Percentiles rank a stretch among this genome's conserved stretches.
Evolutionary conservation across 2,888 invertebrate genomes (phyloP).

Genomic region (Synergus umbraculus): DNA sequence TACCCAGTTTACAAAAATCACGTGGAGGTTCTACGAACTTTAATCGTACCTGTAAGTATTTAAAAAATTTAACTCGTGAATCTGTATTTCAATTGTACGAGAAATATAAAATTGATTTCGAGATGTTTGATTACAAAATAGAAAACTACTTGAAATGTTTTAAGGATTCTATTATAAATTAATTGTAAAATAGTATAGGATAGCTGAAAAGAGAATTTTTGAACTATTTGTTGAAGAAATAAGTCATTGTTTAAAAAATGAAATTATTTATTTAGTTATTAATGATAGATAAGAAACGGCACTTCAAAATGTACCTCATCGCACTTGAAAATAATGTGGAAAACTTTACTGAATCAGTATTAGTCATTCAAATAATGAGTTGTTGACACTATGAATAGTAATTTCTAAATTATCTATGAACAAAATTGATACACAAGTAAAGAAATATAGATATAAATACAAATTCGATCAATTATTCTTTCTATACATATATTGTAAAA

Average conservation of each 20-base stretch:
- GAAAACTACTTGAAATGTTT: conserved; percentile 67
- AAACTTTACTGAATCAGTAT: conserved; percentile 14
- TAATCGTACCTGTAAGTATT: conserved; percentile 69
- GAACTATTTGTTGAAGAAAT: conserved; percentile 36
- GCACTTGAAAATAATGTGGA: conserved; percentile 11
- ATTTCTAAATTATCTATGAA: neutral
- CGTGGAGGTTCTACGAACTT: conserved; percentile 67
- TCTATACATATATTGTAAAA: neutral
- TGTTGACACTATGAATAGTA: neutral
- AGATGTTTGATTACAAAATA: conserved; percentile 72
- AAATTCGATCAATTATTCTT: neutral
- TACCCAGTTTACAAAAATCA: conserved; percentile 64
- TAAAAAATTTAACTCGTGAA: conserved; percentile 64
- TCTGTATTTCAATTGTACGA: conserved; percentile 66
- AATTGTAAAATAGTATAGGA: too few species aligned
- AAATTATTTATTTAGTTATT: conserved; percentile 23
- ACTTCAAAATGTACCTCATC: conserved; percentile 13
- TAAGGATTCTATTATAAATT: conserved; percentile 34
- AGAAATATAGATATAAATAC: neutral
- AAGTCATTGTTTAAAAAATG: conserved; percentile 22
- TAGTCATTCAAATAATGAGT: conserved; percentile 36
- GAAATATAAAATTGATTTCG: conserved; percentile 73
- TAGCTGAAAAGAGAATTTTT: too few species aligned
- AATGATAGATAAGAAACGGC: conserved; percentile 5
- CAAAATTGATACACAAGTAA: neutral